These are phyloP conservation scores for Adela reaumurella DNA, from an alignment of 2,888 invertebrate species.

Conservation along the genomic window DNA sequence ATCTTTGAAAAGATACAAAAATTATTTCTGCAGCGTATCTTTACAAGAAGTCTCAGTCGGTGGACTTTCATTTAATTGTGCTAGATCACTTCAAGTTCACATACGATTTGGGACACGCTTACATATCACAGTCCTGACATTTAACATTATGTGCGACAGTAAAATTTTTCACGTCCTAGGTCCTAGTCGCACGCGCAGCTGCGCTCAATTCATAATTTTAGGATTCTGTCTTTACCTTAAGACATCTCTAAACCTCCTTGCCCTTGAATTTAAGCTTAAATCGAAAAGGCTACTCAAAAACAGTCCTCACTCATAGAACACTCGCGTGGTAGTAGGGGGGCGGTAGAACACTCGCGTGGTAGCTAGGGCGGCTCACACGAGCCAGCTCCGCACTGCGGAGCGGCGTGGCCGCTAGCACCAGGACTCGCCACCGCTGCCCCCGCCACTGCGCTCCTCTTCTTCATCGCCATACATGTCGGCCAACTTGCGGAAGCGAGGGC, in stretches of 20 bases:
- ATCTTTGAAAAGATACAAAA: too few relatives aligned
- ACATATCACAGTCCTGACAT: not conserved
- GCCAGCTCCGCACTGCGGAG: not conserved
- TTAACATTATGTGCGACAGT: not conserved
- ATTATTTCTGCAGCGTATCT: too few relatives aligned
- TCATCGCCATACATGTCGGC: conserved; percentile 95
- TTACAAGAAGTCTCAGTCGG: too few relatives aligned
- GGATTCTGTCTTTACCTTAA: too few relatives aligned
- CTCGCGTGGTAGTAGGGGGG: not conserved
- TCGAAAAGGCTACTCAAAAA: too few relatives aligned
- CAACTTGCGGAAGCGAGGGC: conserved; percentile 90
- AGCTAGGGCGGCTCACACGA: not conserved
- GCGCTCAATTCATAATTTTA: too few relatives aligned
- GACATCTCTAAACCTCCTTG: too few relatives aligned
- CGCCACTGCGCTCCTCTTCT: conserved; percentile 75
- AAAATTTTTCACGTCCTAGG: too few relatives aligned
- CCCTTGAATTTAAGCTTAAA: too few relatives aligned
- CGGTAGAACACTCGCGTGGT: not conserved
- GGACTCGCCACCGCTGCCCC: conserved; percentile 73
- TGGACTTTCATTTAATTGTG: too few relatives aligned
- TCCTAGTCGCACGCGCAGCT: too few relatives aligned
- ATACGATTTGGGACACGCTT: not conserved
- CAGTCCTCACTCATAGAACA: not conserved
- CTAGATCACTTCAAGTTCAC: not conserved
- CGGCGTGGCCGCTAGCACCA: conserved; percentile 65